Evolutionary conservation across 2,113 vertebrate genomes (phyloP).

Genomic region (Strix uralensis): DNA sequence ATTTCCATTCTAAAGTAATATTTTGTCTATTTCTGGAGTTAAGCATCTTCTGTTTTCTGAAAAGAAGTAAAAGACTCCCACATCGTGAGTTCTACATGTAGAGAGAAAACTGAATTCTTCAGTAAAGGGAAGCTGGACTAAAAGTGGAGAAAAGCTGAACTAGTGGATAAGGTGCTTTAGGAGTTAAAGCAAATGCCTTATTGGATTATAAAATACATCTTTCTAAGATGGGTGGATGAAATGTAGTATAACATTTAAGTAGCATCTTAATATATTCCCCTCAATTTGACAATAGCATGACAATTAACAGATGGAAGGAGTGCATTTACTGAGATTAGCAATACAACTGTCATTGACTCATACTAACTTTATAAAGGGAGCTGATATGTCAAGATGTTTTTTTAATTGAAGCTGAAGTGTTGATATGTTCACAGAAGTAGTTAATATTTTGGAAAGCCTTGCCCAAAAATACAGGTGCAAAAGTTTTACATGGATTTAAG

Average conservation of each 20-base stretch:
- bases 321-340: neutral
- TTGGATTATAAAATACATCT: neutral
- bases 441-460: neutral
- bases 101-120: neutral
- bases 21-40: neutral
- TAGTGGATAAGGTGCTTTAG: neutral
- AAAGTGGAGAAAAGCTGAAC: neutral
- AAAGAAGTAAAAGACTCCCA: neutral
- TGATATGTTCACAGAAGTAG: rapidly evolving
- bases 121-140: neutral
- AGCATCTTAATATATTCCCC: neutral
- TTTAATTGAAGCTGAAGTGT: neutral
- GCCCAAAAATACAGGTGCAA: neutral
- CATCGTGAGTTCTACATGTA: rapidly evolving
- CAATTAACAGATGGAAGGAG: constrained; percentile 19
- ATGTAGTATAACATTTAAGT: neutral
- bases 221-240: neutral
- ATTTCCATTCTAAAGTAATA: neutral
- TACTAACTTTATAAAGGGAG: neutral
- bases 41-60: neutral
- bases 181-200: neutral
- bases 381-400: neutral
- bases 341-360: neutral
- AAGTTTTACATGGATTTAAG: neutral
- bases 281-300: neutral